Evolutionary conservation across 2,113 vertebrate genomes (phyloP).

Genomic region (Cavia aperea): DNA sequence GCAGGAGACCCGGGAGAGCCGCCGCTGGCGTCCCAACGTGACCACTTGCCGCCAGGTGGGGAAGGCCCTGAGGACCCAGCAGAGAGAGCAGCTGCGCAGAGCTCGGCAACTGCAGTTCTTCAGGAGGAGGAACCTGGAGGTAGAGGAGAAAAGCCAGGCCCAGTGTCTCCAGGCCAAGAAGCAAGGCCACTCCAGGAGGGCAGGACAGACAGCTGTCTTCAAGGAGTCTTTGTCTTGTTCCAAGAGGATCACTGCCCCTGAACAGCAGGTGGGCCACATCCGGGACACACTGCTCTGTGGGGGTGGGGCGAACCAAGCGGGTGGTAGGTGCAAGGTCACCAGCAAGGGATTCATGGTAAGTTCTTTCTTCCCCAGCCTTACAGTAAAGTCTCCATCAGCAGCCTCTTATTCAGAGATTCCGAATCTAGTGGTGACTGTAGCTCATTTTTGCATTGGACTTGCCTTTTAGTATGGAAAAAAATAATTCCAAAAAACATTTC

Average conservation of each 20-base stretch:
- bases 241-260: accelerated
- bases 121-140: conserved; percentile 71
- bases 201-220: accelerated
- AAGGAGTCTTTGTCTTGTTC: accelerated
- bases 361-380: neutral
- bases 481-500: neutral
- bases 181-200: neutral
- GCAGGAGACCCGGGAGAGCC: conserved; percentile 69
- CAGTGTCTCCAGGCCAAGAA: neutral
- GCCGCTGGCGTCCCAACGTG: conserved; percentile 53
- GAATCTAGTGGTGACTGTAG: neutral
- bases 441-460: neutral
- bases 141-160: conserved; percentile 48
- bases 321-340: neutral
- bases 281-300: neutral
- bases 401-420: neutral
- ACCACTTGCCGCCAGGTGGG: conserved; percentile 63
- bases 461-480: neutral
- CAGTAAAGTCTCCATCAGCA: neutral
- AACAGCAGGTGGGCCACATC: conserved; percentile 67
- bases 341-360: neutral
- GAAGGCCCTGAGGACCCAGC: neutral
- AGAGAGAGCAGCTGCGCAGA: neutral
- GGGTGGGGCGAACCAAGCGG: neutral
- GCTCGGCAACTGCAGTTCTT: conserved; percentile 75